These are phyloP conservation scores for Mesopsocus fuscifrons DNA, from an alignment of 2,888 invertebrate species.

Conservation along the genomic window DNA sequence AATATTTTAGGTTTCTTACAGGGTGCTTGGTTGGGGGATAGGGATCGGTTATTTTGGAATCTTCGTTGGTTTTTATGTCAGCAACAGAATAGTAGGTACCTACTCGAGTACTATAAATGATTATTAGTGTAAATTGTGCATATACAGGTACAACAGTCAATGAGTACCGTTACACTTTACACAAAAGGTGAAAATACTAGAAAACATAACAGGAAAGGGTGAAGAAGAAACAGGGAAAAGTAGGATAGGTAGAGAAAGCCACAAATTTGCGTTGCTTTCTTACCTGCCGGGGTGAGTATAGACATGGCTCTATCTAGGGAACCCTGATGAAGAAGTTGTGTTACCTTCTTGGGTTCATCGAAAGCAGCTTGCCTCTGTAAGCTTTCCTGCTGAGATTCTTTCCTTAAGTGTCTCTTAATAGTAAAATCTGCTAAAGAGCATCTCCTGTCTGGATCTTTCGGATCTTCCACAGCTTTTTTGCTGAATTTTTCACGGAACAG, in stretches of 20 bases:
- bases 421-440: slow-evolving; percentile 6
- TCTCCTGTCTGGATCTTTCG: background rate
- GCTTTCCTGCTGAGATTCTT: background rate
- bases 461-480: background rate
- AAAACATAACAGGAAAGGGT: background rate
- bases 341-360: slow-evolving; percentile 6
- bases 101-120: too few species aligned
- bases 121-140: too few species aligned
- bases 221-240: background rate
- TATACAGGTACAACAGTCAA: too few species aligned
- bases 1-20: too few species aligned
- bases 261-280: background rate
- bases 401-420: slow-evolving; percentile 1
- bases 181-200: background rate
- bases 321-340: too few species aligned
- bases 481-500: background rate
- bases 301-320: slow-evolving; percentile 8
- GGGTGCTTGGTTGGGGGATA: too few species aligned
- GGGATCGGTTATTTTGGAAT: too few species aligned
- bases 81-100: too few species aligned
- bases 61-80: too few species aligned
- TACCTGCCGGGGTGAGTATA: slow-evolving; percentile 2
- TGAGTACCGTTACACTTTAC: too few species aligned
- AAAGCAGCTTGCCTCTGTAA: slow-evolving; percentile 6
- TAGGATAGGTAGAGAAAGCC: too few species aligned